Percentiles rank a stretch among this genome's conserved stretches.
phyloP scores from a whole-genome alignment of 2,888 invertebrate species.

The Luffia ferchaultella region DNA sequence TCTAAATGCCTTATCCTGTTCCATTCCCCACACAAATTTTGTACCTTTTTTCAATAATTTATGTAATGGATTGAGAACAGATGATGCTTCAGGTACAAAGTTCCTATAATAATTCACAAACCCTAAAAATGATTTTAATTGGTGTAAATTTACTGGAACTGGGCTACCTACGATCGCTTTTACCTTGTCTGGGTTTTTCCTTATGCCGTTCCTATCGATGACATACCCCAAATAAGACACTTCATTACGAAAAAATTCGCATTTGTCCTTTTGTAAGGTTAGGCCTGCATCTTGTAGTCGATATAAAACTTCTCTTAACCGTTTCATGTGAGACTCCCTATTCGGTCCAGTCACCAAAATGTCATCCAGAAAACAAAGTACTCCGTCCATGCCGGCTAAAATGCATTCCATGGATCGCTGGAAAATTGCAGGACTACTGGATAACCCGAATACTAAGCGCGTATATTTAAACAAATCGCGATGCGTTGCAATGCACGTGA shows the following conservation, averaged over 20 bases:
- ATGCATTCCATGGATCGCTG: slow-evolving; percentile 18
- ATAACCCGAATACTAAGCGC: slow-evolving; percentile 10
- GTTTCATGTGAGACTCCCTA: background rate
- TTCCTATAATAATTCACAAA: background rate
- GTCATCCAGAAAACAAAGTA: slow-evolving; percentile 14
- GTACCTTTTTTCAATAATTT: background rate
- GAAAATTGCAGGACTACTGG: slow-evolving; percentile 16
- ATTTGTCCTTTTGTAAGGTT: slow-evolving; percentile 9
- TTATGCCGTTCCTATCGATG: too few species aligned
- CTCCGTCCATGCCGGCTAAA: slow-evolving; percentile 15
- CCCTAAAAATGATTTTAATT: slow-evolving; percentile 2
- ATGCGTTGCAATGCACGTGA: slow-evolving; percentile 2
- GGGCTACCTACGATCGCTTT: background rate
- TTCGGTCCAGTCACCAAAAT: background rate
- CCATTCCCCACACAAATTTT: slow-evolving; percentile 6
- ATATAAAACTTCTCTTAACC: background rate
- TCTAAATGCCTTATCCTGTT: slow-evolving; percentile 2
- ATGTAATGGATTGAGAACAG: slow-evolving; percentile 7
- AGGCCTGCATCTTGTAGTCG: background rate
- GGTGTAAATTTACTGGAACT: background rate
- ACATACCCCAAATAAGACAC: too few species aligned
- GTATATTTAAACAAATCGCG: slow-evolving; percentile 1
- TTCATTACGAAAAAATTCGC: slow-evolving; percentile 13
- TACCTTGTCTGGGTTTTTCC: background rate
- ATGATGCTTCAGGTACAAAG: slow-evolving; percentile 3